Evolutionary conservation across 2,113 vertebrate species (phyloP), one percentile per base, ranked within the genome.

Genomic region (Zapus hudsonius): DNA sequence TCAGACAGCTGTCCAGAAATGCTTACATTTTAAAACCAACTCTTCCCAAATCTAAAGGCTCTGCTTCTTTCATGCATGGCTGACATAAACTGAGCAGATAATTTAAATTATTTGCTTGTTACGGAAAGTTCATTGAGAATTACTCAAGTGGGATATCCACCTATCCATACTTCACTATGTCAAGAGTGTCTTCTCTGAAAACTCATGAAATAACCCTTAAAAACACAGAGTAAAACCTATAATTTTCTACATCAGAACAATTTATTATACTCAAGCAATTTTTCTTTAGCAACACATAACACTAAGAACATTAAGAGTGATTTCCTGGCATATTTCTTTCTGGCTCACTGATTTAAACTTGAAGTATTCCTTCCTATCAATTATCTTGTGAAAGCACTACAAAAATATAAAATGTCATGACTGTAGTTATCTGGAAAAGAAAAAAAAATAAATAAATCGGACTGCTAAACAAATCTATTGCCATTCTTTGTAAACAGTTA

Each of bases 241-340:
- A 55, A 89, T 92, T 94, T 93, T 90, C 47, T n/a, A 42, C 55
- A 91, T 89, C 75, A 79, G 72, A 92, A 87, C n/a, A 94, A 89
- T 61, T 73, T 66, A 80, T 89, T 83, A 36, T 23, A 11, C 36
- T 84, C 59, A 86, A 67, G 27, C 47, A 87, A 57, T 70, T 91
- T 44, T 87, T 90, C 70, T 80, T 72, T 76, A 82, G 20, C 82
- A 89, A 76, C 36, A 93, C 11, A 3, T 25, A 93, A 61, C 52
- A 87, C 66, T 57, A 80, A 81, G 89, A 83, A 52, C 29, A 4
- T 75, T 57, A 82, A n/a, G 0, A 74, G 55, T 78, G n/a, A 92
- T 90, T 88, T 91, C 84, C 81, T 22, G 23, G 16, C 70, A 89
- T 86, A 76, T 84, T 94, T 85, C 75, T 87, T 87, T 91, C 64